Conservation (phyloP, 2,888 invertebrate species). For the Atrina japonica region DNA sequence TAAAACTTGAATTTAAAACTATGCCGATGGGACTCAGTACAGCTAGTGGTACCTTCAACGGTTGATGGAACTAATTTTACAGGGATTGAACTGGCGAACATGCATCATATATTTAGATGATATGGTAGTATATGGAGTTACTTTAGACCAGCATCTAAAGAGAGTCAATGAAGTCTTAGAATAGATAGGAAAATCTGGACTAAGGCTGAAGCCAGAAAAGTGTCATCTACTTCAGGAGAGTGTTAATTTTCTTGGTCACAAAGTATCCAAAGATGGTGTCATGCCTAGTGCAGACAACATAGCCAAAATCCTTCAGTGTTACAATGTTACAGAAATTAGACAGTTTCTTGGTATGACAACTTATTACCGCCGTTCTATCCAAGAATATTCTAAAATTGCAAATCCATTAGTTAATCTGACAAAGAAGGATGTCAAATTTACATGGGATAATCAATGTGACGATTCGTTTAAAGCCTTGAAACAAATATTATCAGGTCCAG, state of each 20-base stretch:
- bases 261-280: conserved; percentile 31
- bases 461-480: conserved; percentile 41
- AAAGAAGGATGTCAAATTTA: conserved; percentile 26
- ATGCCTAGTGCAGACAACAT: conserved; percentile 37
- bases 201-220: conserved; percentile 43
- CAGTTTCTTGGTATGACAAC: conserved; percentile 22
- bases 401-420: conserved; percentile 37
- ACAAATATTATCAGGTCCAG: conserved; percentile 20
- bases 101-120: conserved; percentile 39
- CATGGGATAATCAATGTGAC: conserved; percentile 33
- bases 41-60: conserved; percentile 29
- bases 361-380: conserved; percentile 20
- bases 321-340: conserved; percentile 32
- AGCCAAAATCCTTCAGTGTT: conserved; percentile 38
- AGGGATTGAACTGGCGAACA: conserved; percentile 39
- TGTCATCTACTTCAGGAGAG: conserved; percentile 36
- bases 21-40: conserved; percentile 37
- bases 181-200: conserved; percentile 22
- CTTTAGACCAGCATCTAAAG: conserved; percentile 31
- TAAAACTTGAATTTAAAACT: conserved; percentile 19
- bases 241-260: conserved; percentile 40
- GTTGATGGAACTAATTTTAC: conserved; percentile 34
- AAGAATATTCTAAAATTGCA: conserved; percentile 34
- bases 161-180: conserved; percentile 32
- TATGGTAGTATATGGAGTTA: conserved; percentile 26